phyloP scores from a whole-genome alignment of 2,797 vertebrate genomes.

The Lithobates sylvaticus region DNA sequence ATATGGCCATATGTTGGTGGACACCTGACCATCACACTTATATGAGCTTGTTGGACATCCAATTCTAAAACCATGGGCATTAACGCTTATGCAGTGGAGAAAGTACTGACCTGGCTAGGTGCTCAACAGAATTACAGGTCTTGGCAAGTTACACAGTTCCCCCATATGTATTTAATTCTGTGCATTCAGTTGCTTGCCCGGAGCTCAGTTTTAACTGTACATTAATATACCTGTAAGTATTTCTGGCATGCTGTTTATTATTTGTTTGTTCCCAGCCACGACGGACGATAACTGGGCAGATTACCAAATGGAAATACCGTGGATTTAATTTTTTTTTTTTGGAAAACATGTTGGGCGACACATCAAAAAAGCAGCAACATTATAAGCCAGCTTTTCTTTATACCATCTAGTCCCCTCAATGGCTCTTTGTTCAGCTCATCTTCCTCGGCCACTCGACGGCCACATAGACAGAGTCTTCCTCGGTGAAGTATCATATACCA shows the following conservation, averaged over 20 bases:
- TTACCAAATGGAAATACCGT: conserved; percentile 49
- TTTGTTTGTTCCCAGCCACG: conserved; percentile 30
- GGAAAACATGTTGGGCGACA: conserved; percentile 54
- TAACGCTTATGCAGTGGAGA: background rate
- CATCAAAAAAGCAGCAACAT: conserved; percentile 56
- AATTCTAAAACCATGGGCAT: background rate
- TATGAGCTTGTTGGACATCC: no score
- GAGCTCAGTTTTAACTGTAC: background rate
- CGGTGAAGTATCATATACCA: conserved; percentile 47
- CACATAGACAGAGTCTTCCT: conserved; percentile 48
- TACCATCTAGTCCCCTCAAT: conserved; percentile 43
- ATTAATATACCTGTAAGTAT: conserved; percentile 46
- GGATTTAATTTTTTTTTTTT: conserved; percentile 42
- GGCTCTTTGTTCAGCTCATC: conserved; percentile 52
- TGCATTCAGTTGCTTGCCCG: background rate
- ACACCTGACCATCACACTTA: no score
- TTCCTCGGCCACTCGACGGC: conserved; percentile 32
- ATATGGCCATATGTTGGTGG: no score
- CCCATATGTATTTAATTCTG: background rate
- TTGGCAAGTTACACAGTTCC: background rate
- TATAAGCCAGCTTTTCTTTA: conserved; percentile 51
- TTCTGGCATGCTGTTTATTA: conserved; percentile 40
- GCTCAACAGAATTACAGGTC: background rate
- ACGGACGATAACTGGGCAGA: conserved; percentile 50
- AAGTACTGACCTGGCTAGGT: background rate